Base-by-base conservation (phyloP, 2,113 vertebrate species). In the Caranx ignobilis region DNA sequence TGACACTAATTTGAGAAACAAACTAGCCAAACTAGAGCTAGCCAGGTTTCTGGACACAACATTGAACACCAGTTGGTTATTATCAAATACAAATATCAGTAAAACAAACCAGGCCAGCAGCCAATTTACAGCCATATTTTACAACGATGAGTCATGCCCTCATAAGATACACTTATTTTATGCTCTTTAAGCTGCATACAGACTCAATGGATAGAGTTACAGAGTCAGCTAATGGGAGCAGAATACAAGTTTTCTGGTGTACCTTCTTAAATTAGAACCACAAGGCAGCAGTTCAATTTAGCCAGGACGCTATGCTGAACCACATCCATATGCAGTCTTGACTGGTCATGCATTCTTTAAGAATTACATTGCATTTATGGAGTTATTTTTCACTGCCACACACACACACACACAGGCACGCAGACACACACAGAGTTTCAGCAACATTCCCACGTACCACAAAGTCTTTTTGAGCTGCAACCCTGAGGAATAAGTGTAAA, bases 271-370 rank as follows among this genome's bases (percentile, higher is more conserved):
- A 82, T 72, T 68, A 87, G 37, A 87, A 74, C 19, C 66, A 89
- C 69, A 68, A 59, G 31, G 61, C 56, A 74, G 79, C 21, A 63
- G 50, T 73, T 88, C 21, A 85, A 43, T 65, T 66, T 74, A 62
- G 60, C 56, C 60, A 57, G 37, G 81, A 77, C 71, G 43, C 74
- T 9, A 26, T 67, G 74, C 73, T 52, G 63, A 86, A 86, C 74
- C 34, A 47, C 71, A 73, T 77, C 79, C 61, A 77, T 77, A 67
- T 77, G 75, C 74, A 70, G 71, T 68, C 67, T 56, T 18, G 34
- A 71, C 66, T 77, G 26, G 80, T 81, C 70, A 76, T 72, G 81
- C 79, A 88, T 92, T 89, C 83, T 79, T 88, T 55, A 31, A 61
- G 43, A 77, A 82, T 87, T 76, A 64, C 41, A 68, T 34, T 37